These are phyloP conservation scores for Oreochromis niloticus DNA, from an alignment of 2,113 vertebrate species.

Conservation along the genomic window DNA sequence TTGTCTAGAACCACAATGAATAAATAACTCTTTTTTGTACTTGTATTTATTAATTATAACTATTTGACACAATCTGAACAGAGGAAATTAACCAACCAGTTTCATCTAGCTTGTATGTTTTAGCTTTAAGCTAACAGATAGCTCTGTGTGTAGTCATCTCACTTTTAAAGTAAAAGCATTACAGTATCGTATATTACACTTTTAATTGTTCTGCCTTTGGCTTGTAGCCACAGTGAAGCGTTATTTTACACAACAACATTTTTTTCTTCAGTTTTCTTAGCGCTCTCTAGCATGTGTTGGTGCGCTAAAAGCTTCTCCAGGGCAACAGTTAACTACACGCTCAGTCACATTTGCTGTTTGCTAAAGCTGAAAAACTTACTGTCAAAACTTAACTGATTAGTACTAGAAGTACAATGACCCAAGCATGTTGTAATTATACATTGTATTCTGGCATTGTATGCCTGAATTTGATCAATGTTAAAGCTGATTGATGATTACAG, in stretches of 20 bases:
- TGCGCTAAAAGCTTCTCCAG: not conserved
- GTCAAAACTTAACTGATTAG: not conserved
- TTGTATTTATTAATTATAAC: not conserved
- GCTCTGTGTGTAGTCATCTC: not conserved
- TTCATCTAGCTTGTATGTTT: not conserved
- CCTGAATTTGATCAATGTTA: not conserved
- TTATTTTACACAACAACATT: not conserved
- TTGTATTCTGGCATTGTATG: not conserved
- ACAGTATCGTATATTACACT: fast-evolving
- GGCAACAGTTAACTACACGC: not conserved
- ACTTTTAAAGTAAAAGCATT: not conserved
- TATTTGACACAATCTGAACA: not conserved
- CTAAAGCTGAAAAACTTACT: not conserved
- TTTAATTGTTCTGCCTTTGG: not conserved
- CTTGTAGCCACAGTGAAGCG: not conserved
- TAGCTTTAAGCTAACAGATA: not conserved
- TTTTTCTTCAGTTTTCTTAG: fast-evolving
- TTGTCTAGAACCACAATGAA: not conserved
- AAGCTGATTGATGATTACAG: not conserved
- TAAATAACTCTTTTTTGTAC: not conserved
- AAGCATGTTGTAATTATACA: not conserved
- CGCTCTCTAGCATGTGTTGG: not conserved
- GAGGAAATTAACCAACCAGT: not conserved
- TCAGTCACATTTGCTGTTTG: not conserved
- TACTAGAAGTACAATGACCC: not conserved